A percentile compares a stretch with the other conserved stretches of the same genome.
phyloP scores from a whole-genome alignment of 2,888 invertebrate genomes.

The Podotricha telesiphe region DNA sequence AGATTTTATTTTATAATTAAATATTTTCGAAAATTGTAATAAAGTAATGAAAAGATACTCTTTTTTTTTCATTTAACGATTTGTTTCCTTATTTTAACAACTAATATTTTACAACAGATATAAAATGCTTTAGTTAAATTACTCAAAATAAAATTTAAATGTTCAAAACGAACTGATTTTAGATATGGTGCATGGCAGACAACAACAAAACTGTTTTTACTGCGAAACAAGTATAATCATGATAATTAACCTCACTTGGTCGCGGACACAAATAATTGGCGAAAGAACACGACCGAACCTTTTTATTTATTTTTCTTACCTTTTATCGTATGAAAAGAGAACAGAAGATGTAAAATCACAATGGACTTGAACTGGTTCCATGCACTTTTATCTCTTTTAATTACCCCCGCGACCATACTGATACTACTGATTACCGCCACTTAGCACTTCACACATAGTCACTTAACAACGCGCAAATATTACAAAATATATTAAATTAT shows the following conservation, averaged over 20 bases:
- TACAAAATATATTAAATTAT: constrained; percentile 7
- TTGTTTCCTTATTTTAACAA: background rate
- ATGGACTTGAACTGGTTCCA: constrained; percentile 72
- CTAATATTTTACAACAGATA: background rate
- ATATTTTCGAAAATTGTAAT: background rate
- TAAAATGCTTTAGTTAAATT: background rate
- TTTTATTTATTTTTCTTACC: constrained; percentile 58
- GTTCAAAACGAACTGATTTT: background rate
- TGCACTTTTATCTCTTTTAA: constrained; percentile 73
- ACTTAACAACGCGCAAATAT: constrained; percentile 34
- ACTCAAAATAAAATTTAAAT: constrained; percentile 1
- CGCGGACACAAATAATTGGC: constrained; percentile 39
- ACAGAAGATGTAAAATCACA: constrained; percentile 73
- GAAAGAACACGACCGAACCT: constrained; percentile 40
- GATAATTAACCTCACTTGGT: constrained; percentile 10
- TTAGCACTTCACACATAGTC: constrained; percentile 58
- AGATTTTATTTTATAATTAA: background rate
- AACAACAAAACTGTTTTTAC: background rate
- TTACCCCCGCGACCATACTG: constrained; percentile 75
- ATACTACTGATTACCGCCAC: constrained; percentile 64
- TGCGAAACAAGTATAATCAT: constrained; percentile 12
- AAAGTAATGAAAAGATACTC: too few relatives aligned
- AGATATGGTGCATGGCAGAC: background rate
- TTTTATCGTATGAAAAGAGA: constrained; percentile 61
- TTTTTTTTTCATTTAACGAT: too few relatives aligned